phyloP scores from a whole-genome alignment of 2,797 vertebrate species.

The Crypturellus tataupa region DNA sequence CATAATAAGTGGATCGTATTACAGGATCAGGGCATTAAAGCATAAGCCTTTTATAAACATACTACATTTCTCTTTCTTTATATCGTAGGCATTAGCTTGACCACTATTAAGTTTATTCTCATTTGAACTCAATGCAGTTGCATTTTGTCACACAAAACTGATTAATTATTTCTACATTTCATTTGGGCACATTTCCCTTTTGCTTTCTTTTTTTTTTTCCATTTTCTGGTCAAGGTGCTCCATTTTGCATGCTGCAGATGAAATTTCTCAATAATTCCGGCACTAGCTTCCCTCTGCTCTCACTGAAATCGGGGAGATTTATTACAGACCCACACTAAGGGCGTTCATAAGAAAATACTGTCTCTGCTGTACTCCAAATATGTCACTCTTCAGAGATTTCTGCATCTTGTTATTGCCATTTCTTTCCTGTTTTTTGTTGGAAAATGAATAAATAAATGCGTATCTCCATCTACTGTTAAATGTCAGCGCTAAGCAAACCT shows the following conservation, averaged over 20 bases:
- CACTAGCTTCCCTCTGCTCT: background rate
- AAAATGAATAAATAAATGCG: constrained; percentile 14
- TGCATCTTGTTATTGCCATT: background rate
- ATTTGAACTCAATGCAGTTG: background rate
- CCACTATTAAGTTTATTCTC: background rate
- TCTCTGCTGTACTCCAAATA: background rate
- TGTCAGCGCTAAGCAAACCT: constrained; percentile 35
- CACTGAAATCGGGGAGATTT: background rate
- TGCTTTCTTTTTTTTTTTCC: background rate
- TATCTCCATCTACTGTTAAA: constrained; percentile 3
- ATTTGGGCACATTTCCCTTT: background rate
- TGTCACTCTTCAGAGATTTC: background rate
- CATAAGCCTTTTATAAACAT: background rate
- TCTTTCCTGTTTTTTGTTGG: background rate
- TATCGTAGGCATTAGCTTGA: background rate
- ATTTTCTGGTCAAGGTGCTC: background rate
- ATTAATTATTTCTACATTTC: background rate
- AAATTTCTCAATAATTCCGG: background rate
- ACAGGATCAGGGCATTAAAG: background rate
- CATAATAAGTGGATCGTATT: background rate
- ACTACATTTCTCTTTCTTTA: background rate
- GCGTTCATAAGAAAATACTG: background rate
- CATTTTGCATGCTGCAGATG: background rate
- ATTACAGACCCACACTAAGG: background rate
- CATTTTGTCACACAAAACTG: background rate